Evolutionary conservation across 2,888 invertebrate species (phyloP), one percentile per base, ranked within the genome.

Genomic region (Ichneumoninae sp.): DNA sequence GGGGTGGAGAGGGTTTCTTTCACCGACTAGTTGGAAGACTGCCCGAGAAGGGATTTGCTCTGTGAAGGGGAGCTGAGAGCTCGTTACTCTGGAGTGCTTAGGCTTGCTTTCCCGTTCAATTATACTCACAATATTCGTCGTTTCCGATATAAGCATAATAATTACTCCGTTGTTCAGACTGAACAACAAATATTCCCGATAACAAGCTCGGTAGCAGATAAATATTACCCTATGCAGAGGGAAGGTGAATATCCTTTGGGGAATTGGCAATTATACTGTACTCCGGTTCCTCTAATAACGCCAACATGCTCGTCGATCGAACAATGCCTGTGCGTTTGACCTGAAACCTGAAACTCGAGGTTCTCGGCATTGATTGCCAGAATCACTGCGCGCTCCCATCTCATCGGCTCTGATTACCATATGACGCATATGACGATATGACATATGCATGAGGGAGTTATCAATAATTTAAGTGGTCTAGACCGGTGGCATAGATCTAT

Each of bases 21-120:
- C 52, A 50, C 26, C 30, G 63, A 33, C 73, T 10, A 69, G 68
- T 77, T 81, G 40, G 73, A 81, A 68, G 52, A 16, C 22, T 77
- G 73, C 81, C 33, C 63, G 60, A 57, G 13, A 57, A 57, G 44
- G 57, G 13, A 57, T 57, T 26, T 4, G 26, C 26, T 3, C 10
- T 1, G 7, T 4, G 63, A 73, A 60, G 19, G 30, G 7, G 16
- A 33, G n/a, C 16, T n/a, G 33, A 33, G 3, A 26, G 50, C 22
- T 65, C 65, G 57, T 57, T 57, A 57, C 3, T 22, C 54, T 7
- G 3, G 22, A 7, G 19, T 19, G 54, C 4, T 54, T 19, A n/a
- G 10, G 22, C 10, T 26, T 26, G 26, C 26, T 26, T 4, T 57
- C 26, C 26, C 57, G 57, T 57, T 57, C 10, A 22, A 26, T 57